Evolutionary conservation across 1,140 invertebrate species (phyloP).

Genomic region (Radopholus similis): DNA sequence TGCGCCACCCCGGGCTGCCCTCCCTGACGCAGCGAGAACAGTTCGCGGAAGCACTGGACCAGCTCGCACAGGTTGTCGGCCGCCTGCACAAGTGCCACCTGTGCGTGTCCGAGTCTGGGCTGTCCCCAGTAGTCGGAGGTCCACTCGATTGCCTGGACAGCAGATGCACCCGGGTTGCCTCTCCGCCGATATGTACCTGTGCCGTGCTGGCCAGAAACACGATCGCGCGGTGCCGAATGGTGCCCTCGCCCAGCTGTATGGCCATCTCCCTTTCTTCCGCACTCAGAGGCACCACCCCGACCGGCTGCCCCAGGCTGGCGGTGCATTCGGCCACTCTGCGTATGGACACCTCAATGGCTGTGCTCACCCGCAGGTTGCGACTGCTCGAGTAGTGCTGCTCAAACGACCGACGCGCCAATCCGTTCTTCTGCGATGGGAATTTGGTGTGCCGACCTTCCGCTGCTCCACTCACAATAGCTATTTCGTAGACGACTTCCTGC

Average conservation of each 20-base stretch:
- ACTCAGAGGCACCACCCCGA: background rate
- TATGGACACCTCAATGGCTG: background rate
- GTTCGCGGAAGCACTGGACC: background rate
- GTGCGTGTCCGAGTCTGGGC: background rate
- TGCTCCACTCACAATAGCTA: background rate
- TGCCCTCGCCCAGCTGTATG: constrained; percentile 2
- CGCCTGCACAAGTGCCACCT: background rate
- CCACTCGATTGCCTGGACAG: constrained; percentile 1
- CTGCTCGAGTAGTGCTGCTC: constrained; percentile 7
- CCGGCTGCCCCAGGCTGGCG: background rate
- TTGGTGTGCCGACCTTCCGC: background rate
- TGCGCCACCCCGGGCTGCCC: background rate
- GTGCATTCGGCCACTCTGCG: background rate
- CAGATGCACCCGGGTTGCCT: background rate
- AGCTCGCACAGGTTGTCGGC: background rate
- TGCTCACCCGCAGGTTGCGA: background rate
- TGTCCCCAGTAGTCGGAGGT: constrained; percentile 6
- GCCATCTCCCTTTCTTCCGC: background rate
- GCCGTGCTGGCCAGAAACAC: constrained; percentile 4
- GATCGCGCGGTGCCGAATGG: background rate
- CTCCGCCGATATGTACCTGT: constrained; percentile 1
- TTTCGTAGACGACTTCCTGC: constrained; percentile 16
- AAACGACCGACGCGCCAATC: background rate
- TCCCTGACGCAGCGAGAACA: background rate
- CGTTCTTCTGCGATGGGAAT: constrained; percentile 5